A percentile compares a stretch with the other conserved stretches of the same genome.
phyloP scores from a whole-genome alignment of 2,888 invertebrate species.

The Portevinia maculata region DNA sequence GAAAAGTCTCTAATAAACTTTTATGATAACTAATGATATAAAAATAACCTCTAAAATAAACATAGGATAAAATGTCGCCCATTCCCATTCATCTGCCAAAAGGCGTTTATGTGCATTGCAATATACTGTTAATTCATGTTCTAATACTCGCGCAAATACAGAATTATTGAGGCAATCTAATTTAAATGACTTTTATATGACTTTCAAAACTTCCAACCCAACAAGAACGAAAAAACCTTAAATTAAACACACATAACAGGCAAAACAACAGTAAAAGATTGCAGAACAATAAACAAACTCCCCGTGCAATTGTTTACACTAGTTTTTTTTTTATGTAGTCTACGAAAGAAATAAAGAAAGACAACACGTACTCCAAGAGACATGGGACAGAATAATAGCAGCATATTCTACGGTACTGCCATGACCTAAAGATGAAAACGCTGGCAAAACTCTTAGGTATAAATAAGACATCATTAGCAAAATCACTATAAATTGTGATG shows the following conservation, averaged over 20 bases:
- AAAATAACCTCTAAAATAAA: conserved; percentile 32
- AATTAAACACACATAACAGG: conserved; percentile 16
- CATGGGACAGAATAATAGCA: too few species aligned
- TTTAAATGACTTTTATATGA: conserved; percentile 60
- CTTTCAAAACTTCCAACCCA: conserved; percentile 42
- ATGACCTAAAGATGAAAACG: too few species aligned
- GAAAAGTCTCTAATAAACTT: conserved; percentile 11
- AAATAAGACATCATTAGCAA: too few species aligned
- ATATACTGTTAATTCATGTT: conserved; percentile 57
- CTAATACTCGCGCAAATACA: conserved; percentile 50
- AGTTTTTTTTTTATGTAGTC: conserved; percentile 5
- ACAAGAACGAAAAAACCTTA: neutral
- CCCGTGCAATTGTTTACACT: conserved; percentile 34
- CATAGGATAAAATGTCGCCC: conserved; percentile 10
- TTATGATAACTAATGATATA: conserved; percentile 8
- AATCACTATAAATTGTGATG: too few species aligned
- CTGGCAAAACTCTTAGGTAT: too few species aligned
- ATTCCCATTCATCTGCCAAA: neutral
- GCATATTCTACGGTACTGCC: too few species aligned
- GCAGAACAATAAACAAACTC: conserved; percentile 36
- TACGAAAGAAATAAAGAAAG: conserved; percentile 15
- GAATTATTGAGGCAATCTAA: conserved; percentile 50
- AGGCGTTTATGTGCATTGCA: neutral
- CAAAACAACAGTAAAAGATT: conserved; percentile 36
- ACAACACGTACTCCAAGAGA: too few species aligned